Evolutionary conservation across 2,888 invertebrate species (phyloP).

Genomic region (Ochropleura leucogaster): DNA sequence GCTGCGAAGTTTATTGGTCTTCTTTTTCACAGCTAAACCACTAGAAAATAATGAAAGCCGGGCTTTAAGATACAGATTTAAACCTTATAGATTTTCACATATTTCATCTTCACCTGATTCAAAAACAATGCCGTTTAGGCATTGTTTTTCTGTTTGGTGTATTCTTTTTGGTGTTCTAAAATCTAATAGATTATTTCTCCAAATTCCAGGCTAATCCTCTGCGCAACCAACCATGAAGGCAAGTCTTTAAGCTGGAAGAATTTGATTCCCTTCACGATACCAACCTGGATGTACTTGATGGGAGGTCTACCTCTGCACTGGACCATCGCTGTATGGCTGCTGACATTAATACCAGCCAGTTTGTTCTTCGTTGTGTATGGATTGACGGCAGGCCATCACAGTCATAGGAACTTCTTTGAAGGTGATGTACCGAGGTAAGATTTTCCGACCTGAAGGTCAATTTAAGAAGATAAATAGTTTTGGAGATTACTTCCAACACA

Average conservation of each 20-base stretch:
- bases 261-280: conserved; percentile 79
- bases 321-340: conserved; percentile 89
- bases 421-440: conserved; percentile 93
- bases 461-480: not conserved
- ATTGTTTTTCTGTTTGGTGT: too few relatives aligned
- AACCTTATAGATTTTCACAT: not conserved
- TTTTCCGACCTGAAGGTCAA: not conserved
- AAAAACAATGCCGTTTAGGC: not conserved
- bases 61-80: not conserved
- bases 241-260: conserved; percentile 76
- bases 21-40: not conserved
- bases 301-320: conserved; percentile 78
- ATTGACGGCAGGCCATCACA: conserved; percentile 95
- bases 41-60: not conserved
- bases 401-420: conserved; percentile 95
- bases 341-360: conserved; percentile 88
- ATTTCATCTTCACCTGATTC: not conserved
- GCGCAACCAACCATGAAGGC: conserved; percentile 71
- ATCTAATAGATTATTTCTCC: not conserved
- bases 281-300: conserved; percentile 82
- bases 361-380: conserved; percentile 92
- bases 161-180: not conserved
- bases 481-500: not conserved
- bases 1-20: not conserved
- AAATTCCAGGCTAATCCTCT: conserved; percentile 72